Base-by-base conservation (phyloP, 2,888 invertebrate species). In the Entomobrya proxima region DNA sequence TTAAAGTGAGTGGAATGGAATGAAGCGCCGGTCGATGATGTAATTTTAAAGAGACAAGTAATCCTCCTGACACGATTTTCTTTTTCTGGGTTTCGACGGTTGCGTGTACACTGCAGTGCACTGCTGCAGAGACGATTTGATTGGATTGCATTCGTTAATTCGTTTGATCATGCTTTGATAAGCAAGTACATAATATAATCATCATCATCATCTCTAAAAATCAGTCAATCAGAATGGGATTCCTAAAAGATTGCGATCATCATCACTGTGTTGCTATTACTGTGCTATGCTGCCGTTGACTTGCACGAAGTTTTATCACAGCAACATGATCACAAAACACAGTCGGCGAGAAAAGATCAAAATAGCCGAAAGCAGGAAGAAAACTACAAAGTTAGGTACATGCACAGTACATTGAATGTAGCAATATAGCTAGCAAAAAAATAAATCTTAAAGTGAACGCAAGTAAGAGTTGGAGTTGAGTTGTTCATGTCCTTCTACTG, bases 21-120 rank as follows among this genome's bases (percentile, higher is more conserved):
- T 21, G 32, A 74, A 74, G 32, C 35, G 50, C 52, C 35, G 74
- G n/a, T 11, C 50, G 50, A 74, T 32, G 52, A 74, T 32, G 50
- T 74, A 52, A 52, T 74, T 74, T 74, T 50, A 74, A 74, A 74
- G 32, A 44, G 52, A 74, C 50, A 74, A 74, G 52, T 74, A 74
- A 74, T 74, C 74, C 74, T 74, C 52, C 74, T 74, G 74, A 74
- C 74, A 74, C 74, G 74, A 52, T 74, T 74, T 52, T 74, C 40
- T 67, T 69, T 69, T 47, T 69, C 44, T 27, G 27, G 44, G 44
- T 44, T 44, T 69, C 32, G 40, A 9, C 40, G 40, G 40, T 55
- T 55, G 55, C 55, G 11, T 55, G 55, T 24, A 27, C 55, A 47
- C 13, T 55, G 24, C 52, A 21, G 18, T 18, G 24, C 55, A 18